Evolutionary conservation across 1,140 invertebrate genomes (phyloP).

Genomic region (Drosophila melanica): DNA sequence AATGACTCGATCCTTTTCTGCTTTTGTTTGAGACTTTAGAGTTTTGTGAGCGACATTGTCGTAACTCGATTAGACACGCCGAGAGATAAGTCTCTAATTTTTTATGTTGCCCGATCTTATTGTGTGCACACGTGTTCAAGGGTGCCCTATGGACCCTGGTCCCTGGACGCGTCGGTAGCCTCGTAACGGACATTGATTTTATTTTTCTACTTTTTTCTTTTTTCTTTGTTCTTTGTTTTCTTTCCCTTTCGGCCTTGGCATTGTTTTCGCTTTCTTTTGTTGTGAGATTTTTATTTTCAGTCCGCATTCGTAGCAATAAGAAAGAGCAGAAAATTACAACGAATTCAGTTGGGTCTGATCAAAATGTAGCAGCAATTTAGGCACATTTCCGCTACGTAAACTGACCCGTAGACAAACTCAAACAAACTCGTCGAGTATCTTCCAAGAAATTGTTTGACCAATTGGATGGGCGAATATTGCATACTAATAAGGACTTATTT

Average conservation of each 20-base stretch:
- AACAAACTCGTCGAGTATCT: background rate
- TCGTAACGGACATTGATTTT: slow-evolving; percentile 37
- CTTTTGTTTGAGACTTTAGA: slow-evolving; percentile 27
- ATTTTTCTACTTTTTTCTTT: slow-evolving; percentile 9
- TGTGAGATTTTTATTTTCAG: slow-evolving; percentile 27
- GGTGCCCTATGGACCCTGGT: slow-evolving; percentile 7
- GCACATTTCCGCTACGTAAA: slow-evolving; percentile 47
- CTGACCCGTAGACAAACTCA: background rate
- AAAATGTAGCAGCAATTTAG: slow-evolving; percentile 28
- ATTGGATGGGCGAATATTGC: slow-evolving; percentile 24
- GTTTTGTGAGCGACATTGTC: slow-evolving; percentile 68
- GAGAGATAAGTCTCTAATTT: slow-evolving; percentile 76
- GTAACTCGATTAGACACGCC: slow-evolving; percentile 79
- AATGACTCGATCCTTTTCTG: slow-evolving; percentile 67
- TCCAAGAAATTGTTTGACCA: slow-evolving; percentile 21
- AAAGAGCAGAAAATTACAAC: slow-evolving; percentile 42
- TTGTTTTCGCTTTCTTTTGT: slow-evolving; percentile 80
- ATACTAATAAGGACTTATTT: background rate
- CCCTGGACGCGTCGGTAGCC: slow-evolving; percentile 45
- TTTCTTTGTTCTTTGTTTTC: slow-evolving; percentile 12
- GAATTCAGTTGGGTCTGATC: slow-evolving; percentile 22
- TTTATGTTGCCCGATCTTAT: slow-evolving; percentile 68
- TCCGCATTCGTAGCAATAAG: slow-evolving; percentile 27
- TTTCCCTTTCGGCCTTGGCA: slow-evolving; percentile 62
- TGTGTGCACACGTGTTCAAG: slow-evolving; percentile 82